A percentile compares a stretch with the other conserved stretches of the same genome.
Evolutionary conservation across 2,113 vertebrate species (phyloP).

Genomic region (Cygnus buccinator): DNA sequence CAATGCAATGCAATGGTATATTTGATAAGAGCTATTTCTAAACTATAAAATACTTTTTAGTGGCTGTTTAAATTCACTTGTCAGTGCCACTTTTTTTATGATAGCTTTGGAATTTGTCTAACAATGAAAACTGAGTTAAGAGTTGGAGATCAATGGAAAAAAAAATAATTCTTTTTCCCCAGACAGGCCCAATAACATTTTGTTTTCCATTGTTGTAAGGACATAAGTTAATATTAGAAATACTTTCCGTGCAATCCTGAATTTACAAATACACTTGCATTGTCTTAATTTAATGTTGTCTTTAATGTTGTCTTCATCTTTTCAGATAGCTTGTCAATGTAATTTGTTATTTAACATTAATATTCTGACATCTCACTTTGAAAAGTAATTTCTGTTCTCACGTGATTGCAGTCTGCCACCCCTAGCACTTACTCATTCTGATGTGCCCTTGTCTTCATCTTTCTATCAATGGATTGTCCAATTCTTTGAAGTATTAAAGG

Average conservation of each 20-base stretch:
- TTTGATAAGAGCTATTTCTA: not conserved
- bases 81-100: not conserved
- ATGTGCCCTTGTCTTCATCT: not conserved
- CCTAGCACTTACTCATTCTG: not conserved
- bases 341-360: not conserved
- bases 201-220: not conserved
- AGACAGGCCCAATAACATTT: not conserved
- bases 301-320: not conserved
- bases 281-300: not conserved
- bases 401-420: not conserved
- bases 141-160: not conserved
- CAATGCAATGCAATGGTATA: not conserved
- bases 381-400: not conserved
- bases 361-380: not conserved
- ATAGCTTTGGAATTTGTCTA: not conserved
- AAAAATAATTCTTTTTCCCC: not conserved
- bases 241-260: not conserved
- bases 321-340: not conserved
- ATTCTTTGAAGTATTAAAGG: not conserved
- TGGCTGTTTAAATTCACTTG: not conserved
- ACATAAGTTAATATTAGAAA: not conserved
- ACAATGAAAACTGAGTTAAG: not conserved
- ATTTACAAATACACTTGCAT: not conserved
- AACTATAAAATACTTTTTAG: not conserved
- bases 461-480: not conserved